Conservation (phyloP, 2,888 invertebrate species). For the Oxytorus armatus region DNA sequence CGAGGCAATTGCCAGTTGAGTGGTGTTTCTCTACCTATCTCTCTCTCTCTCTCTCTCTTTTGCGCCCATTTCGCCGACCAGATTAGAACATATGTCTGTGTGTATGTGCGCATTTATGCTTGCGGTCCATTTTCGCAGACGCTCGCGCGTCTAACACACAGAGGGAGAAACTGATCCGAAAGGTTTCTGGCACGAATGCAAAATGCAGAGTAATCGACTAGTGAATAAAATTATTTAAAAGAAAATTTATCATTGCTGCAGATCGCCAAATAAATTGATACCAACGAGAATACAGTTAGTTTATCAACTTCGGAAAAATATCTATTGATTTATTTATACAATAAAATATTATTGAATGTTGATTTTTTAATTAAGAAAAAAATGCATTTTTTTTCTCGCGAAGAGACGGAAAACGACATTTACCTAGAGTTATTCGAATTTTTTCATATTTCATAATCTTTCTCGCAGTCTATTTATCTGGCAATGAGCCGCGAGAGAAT, state of each 20-base stretch:
- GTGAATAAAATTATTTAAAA: neutral
- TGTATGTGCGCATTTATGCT: neutral
- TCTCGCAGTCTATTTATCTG: no score
- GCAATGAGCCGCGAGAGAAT: no score
- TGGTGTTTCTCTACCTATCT: constrained; percentile 12
- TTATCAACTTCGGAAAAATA: no score
- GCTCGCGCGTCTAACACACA: neutral
- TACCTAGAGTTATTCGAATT: no score
- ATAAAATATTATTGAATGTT: no score
- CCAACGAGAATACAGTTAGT: neutral
- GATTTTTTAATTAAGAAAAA: no score
- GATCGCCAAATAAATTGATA: neutral
- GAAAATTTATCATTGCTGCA: neutral
- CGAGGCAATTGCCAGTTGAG: neutral
- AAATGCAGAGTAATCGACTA: constrained; percentile 39
- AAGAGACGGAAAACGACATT: no score
- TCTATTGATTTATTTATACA: no score
- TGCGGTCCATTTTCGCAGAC: constrained; percentile 8
- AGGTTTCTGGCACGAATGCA: constrained; percentile 70
- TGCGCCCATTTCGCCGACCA: constrained; percentile 64
- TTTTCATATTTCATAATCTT: no score
- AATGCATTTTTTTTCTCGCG: no score
- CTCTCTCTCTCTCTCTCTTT: no score
- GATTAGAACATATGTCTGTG: constrained; percentile 66
- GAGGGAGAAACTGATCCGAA: constrained; percentile 19